Conservation (phyloP, 1,140 invertebrate genomes). For the Sitophilus oryzae region DNA sequence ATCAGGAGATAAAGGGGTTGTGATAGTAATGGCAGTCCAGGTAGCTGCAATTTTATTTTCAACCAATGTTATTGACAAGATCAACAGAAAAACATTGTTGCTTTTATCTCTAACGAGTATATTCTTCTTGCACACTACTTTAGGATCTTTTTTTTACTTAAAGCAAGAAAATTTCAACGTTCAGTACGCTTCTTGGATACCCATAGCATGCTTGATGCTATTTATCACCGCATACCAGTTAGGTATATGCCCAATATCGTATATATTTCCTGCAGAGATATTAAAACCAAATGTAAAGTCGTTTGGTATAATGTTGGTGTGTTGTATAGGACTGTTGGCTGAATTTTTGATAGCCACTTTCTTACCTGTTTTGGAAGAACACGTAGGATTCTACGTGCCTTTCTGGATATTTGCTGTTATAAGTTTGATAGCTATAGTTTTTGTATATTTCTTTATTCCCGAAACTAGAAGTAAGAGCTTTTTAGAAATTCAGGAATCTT, state of each 20-base stretch:
- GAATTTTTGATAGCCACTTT: slow-evolving; percentile 68
- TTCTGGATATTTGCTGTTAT: slow-evolving; percentile 73
- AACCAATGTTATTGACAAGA: slow-evolving; percentile 64
- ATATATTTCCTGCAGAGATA: slow-evolving; percentile 76
- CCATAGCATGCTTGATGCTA: slow-evolving; percentile 21
- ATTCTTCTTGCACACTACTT: slow-evolving; percentile 30
- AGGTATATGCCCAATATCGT: slow-evolving; percentile 73
- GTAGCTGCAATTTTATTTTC: slow-evolving; percentile 59
- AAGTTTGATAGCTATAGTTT: slow-evolving; percentile 54
- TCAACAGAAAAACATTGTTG: slow-evolving; percentile 65
- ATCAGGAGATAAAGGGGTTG: slow-evolving; percentile 57
- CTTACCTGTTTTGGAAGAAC: slow-evolving; percentile 54
- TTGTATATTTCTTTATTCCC: slow-evolving; percentile 57
- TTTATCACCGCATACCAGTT: slow-evolving; percentile 25
- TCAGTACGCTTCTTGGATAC: slow-evolving; percentile 25
- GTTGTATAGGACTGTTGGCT: slow-evolving; percentile 35
- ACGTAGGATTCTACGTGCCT: slow-evolving; percentile 59
- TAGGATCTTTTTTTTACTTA: slow-evolving; percentile 30
- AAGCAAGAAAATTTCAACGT: slow-evolving; percentile 13
- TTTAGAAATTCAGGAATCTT: slow-evolving; percentile 41
- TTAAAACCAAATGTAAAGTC: slow-evolving; percentile 70
- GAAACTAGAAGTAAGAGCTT: slow-evolving; percentile 77
- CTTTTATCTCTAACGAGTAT: slow-evolving; percentile 62
- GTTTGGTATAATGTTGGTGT: slow-evolving; percentile 63
- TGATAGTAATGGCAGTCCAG: slow-evolving; percentile 71